Base-by-base conservation (phyloP, 2,113 vertebrate species). In the Dicentrarchus labrax region DNA sequence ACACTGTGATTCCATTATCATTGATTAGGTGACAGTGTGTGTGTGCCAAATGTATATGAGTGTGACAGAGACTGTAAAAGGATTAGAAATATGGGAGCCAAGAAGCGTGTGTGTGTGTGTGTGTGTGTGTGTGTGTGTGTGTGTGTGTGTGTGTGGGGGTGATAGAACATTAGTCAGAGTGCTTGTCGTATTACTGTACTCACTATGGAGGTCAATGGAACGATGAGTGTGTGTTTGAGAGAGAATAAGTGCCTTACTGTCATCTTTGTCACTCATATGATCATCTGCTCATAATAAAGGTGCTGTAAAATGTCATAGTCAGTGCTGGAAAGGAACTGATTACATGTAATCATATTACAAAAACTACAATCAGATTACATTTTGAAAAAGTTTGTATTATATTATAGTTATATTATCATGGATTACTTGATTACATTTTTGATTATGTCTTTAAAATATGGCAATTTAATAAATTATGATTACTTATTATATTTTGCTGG, bases 51-150 rank as follows among this genome's bases (percentile, higher is more conserved):
- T 88, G 89, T 91, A 84, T 94, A 88, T 90, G 83, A 92, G 85
- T 87, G 83, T 93, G 90, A 91, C 87, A 90, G 47, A 24, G 79
- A 69, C 84, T 75, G 80, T 84, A 92, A 93, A 92, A 88, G 89
- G 94, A 94, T 94, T 93, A 93, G 83, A 85, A 87, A 86, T 88
- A 91, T 78, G 54, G 85, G 60, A 90, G 87, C 86, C 82, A 88
- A 92, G 84, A 88, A 68, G 69, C 61, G 41, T 19, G 76, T 68
- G 47, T 77, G 57, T 72, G 76, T 57, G 45, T 72, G 68, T 57
- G 47, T 78, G 48, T 72, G 56, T 30, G 73, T 60, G 67, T 80
- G 76, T 41, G 61, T 64, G 68, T 59, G 22, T 65, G 64, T 60
- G 13, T 59, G 80, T 65, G 76, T 48, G 50, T 70, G 45, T 59